These are phyloP conservation scores for Polyommatus iphigenia DNA, from an alignment of 2,888 invertebrate genomes.

Conservation along the genomic window DNA sequence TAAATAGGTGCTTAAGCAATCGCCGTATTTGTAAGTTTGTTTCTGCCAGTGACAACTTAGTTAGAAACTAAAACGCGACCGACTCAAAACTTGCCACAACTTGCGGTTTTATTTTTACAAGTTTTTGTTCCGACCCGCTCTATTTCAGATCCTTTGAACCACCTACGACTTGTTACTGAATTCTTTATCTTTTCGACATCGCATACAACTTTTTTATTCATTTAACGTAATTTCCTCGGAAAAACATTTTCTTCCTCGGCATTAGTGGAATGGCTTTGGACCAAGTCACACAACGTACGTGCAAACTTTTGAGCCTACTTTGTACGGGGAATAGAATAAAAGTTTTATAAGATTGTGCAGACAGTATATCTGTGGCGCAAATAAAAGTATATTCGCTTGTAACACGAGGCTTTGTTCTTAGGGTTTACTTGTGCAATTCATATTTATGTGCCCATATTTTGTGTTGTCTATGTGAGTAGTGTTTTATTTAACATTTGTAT, in stretches of 20 bases:
- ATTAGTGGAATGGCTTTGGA: slow-evolving; percentile 31
- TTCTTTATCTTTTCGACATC: slow-evolving; percentile 32
- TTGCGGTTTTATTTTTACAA: slow-evolving; percentile 41
- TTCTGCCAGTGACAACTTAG: slow-evolving; percentile 29
- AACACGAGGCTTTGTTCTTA: neutral
- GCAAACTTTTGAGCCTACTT: slow-evolving; percentile 29
- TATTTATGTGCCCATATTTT: neutral
- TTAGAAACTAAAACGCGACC: slow-evolving; percentile 31
- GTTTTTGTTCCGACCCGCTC: slow-evolving; percentile 40
- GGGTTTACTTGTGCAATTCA: neutral
- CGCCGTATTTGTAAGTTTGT: slow-evolving; percentile 32
- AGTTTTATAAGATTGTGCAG: slow-evolving; percentile 8
- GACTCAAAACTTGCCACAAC: slow-evolving; percentile 36
- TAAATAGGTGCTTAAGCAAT: slow-evolving; percentile 29
- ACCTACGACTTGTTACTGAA: slow-evolving; percentile 29
- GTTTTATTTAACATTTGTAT: neutral
- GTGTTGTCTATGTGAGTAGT: neutral
- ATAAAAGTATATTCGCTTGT: slow-evolving; percentile 5
- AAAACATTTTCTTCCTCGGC: slow-evolving; percentile 26
- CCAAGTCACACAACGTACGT: slow-evolving; percentile 26
- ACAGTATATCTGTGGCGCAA: neutral
- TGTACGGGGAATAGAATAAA: slow-evolving; percentile 20
- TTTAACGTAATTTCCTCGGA: slow-evolving; percentile 29
- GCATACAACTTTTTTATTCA: slow-evolving; percentile 30
- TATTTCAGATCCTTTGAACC: slow-evolving; percentile 36